Conservation (phyloP, 64 coral and sea anemone species). For the Catalaphyllia jardinei region DNA sequence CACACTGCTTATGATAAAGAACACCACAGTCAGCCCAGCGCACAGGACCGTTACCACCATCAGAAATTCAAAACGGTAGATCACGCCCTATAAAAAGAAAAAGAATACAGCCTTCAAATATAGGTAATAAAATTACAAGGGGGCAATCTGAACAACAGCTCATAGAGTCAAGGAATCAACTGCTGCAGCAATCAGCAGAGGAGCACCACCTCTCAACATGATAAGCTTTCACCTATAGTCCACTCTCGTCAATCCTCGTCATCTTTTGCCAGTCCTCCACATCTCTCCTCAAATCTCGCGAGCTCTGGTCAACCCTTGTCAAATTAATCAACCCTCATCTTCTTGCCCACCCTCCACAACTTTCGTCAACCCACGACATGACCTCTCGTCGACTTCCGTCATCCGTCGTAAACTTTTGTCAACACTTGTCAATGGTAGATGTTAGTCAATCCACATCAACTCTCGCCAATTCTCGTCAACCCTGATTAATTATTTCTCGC, state of each 20-base stretch:
- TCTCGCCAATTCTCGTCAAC: too few relatives aligned
- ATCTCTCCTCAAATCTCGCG: not conserved
- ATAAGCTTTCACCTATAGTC: not conserved
- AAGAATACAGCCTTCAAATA: not conserved
- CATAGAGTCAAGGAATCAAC: too few relatives aligned
- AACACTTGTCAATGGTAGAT: too few relatives aligned
- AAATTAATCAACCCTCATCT: not conserved
- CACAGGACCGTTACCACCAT: slow-evolving; percentile 91
- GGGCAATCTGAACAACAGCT: too few relatives aligned
- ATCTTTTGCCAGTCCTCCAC: not conserved
- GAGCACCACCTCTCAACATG: not conserved
- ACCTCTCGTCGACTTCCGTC: too few relatives aligned
- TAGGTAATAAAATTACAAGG: too few relatives aligned
- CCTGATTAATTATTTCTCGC: too few relatives aligned
- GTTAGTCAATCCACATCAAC: too few relatives aligned
- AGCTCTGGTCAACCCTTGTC: not conserved
- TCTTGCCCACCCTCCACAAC: not conserved
- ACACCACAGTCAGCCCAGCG: slow-evolving; percentile 88
- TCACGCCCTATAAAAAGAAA: slow-evolving; percentile 65
- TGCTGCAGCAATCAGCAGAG: too few relatives aligned
- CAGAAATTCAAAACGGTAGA: slow-evolving; percentile 96
- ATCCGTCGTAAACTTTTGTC: too few relatives aligned
- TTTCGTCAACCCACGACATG: too few relatives aligned
- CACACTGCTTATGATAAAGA: slow-evolving; percentile 89
- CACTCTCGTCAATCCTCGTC: not conserved